Conservation (phyloP, 2,797 vertebrate genomes). For the Pangasius sanitwongsei region DNA sequence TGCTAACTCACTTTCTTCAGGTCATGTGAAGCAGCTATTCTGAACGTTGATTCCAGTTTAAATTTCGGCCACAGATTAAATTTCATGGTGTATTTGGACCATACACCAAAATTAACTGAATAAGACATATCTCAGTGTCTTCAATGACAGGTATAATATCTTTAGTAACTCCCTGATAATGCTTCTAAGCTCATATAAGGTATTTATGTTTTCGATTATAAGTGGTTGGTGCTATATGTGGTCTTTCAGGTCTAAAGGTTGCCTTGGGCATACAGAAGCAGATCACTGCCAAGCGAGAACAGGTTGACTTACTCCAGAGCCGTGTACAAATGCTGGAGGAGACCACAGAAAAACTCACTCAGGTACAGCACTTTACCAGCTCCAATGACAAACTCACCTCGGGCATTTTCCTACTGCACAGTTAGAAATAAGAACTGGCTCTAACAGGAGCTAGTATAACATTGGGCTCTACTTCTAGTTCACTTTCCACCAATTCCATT, state of each 20-base stretch:
- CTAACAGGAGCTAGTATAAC: not conserved
- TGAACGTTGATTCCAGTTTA: slow-evolving; percentile 26
- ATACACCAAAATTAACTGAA: not conserved
- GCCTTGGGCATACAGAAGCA: slow-evolving; percentile 85
- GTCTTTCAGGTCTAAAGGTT: slow-evolving; percentile 77
- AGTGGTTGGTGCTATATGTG: slow-evolving; percentile 11
- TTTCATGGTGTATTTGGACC: not conserved
- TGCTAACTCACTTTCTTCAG: slow-evolving; percentile 39
- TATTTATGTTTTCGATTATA: not conserved
- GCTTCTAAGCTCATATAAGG: not conserved
- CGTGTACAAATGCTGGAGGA: slow-evolving; percentile 85
- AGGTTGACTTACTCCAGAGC: slow-evolving; percentile 81
- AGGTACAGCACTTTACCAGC: slow-evolving; percentile 68
- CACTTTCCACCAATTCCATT: not conserved
- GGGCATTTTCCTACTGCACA: not conserved
- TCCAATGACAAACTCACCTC: not conserved
- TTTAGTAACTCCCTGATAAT: not conserved
- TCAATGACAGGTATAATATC: not conserved
- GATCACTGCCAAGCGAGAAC: slow-evolving; percentile 82
- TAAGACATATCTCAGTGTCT: not conserved
- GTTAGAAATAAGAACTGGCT: not conserved
- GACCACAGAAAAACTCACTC: slow-evolving; percentile 70
- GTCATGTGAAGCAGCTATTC: slow-evolving; percentile 30
- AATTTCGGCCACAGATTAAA: not conserved
- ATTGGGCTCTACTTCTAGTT: not conserved